phyloP scores from a whole-genome alignment of 2,113 vertebrate species.

The Odontesthes bonariensis region DNA sequence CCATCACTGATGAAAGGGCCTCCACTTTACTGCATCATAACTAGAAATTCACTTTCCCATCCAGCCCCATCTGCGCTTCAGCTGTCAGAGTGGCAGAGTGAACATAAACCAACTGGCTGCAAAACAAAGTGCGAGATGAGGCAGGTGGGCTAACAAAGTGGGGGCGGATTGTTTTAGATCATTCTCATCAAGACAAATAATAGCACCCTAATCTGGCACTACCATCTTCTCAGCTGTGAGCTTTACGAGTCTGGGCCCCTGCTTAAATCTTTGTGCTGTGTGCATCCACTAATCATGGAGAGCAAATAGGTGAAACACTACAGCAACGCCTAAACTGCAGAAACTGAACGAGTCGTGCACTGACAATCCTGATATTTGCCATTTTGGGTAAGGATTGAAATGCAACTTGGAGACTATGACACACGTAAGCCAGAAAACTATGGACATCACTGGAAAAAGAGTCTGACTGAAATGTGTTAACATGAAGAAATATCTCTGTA shows the following conservation, averaged over 20 bases:
- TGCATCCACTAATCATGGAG: slow-evolving; percentile 17
- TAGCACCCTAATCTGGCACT: slow-evolving; percentile 46
- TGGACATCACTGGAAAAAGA: no score
- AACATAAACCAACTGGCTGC: slow-evolving; percentile 26
- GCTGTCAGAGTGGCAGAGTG: slow-evolving; percentile 20
- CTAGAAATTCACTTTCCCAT: slow-evolving; percentile 14
- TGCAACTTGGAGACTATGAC: neutral
- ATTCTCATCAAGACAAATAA: slow-evolving; percentile 52
- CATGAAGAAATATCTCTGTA: slow-evolving; percentile 6
- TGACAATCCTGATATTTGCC: neutral
- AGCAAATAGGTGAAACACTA: slow-evolving; percentile 22
- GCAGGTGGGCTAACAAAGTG: neutral
- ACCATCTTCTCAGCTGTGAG: slow-evolving; percentile 51
- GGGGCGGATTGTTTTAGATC: slow-evolving; percentile 15
- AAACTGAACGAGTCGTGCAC: neutral
- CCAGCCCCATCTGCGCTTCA: slow-evolving; percentile 16
- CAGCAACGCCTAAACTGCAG: neutral
- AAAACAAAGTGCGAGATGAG: slow-evolving; percentile 1
- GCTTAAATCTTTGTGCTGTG: neutral
- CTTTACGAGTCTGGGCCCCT: slow-evolving; percentile 25
- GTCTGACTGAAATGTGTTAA: neutral
- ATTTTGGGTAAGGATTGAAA: slow-evolving; percentile 10
- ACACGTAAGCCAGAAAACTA: no score
- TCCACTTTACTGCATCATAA: slow-evolving; percentile 2
- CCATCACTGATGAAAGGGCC: neutral